Evolutionary conservation across 2,113 vertebrate genomes (phyloP), one percentile per base, ranked within the genome.

Genomic region (Lycaon pictus): DNA sequence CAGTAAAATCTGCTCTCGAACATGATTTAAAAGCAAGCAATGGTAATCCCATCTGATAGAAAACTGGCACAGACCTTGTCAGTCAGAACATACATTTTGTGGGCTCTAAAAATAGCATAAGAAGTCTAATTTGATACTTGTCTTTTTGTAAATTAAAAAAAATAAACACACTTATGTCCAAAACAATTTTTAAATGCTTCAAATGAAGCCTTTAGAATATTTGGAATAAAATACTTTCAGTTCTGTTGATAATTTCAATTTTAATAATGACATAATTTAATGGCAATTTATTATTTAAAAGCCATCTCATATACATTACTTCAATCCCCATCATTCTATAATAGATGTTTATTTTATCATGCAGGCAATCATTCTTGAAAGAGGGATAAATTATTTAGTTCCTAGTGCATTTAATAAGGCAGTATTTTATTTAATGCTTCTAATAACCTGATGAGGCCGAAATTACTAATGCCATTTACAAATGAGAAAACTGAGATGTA

Each of bases 361-460:
- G 11, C 35, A 92, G 5, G 13, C 7, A 80, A 74, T 93, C 93
- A 82, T 71, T 94, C 58, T 60, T 81, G 58, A 74, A 84, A 71
- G 43, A 84, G 2, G 17, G 29, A 91, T 90, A 74, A 80, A 96
- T 96, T 92, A 90, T 93, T 96, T 86, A 82, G 29, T 74, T 23
- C 0, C 17, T 69, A 23, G 7, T 88, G 35, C n/a, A 93, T 90
- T 90, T 95, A 83, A 72, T 20, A 37, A 93, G 53, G 8, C 3
- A 56, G 74, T 93, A 56, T 85, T 97, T 95, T 92, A 87, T 83
- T 95, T 77, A 80, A 92, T 82, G 9, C 32, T 96, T 72, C n/a
- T 69, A 88, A 74, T 80, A 96, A 85, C 11, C 43, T 27, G 6
- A 55, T 77, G 48, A 71, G 51, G 9, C 58, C 95, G 63, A 48